A percentile compares a stretch with the other conserved stretches of the same genome.
Conservation (phyloP, 2,113 vertebrate genomes). For the Neotragus pygmaeus region DNA sequence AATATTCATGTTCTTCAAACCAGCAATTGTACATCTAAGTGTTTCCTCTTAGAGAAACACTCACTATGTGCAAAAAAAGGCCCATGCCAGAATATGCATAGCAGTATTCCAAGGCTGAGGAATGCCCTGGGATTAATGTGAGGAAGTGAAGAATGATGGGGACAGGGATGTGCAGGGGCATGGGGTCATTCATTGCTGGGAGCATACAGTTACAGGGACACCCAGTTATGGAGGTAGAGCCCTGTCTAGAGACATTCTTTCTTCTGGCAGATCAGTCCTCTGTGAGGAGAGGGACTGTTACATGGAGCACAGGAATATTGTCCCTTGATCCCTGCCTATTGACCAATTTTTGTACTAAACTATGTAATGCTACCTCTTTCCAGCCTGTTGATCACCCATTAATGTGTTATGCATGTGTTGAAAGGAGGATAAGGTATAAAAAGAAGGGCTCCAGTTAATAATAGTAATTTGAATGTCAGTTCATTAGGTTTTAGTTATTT, state of each 20-base stretch:
- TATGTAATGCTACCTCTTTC: not conserved
- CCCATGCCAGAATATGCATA: not conserved
- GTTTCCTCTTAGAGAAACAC: not conserved
- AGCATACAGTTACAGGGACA: not conserved
- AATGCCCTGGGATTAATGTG: not conserved
- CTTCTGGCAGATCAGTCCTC: not conserved
- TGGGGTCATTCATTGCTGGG: not conserved
- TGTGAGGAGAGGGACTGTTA: not conserved
- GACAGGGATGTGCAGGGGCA: not conserved
- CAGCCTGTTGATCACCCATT: not conserved
- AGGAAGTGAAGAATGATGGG: not conserved
- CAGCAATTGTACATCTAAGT: not conserved
- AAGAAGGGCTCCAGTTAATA: not conserved
- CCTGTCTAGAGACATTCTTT: not conserved
- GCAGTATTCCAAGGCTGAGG: not conserved
- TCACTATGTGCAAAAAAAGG: too few relatives aligned
- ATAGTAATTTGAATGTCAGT: not conserved
- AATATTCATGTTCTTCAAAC: not conserved
- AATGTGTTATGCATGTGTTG: not conserved
- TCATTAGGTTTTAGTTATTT: not conserved
- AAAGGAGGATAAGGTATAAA: not conserved
- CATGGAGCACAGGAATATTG: rapidly evolving
- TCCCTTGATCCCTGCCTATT: not conserved
- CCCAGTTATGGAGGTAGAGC: not conserved
- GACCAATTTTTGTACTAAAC: not conserved